These are phyloP conservation scores for Coronaproctus castanopsis DNA, from an alignment of 2,888 invertebrate species.

Conservation along the genomic window DNA sequence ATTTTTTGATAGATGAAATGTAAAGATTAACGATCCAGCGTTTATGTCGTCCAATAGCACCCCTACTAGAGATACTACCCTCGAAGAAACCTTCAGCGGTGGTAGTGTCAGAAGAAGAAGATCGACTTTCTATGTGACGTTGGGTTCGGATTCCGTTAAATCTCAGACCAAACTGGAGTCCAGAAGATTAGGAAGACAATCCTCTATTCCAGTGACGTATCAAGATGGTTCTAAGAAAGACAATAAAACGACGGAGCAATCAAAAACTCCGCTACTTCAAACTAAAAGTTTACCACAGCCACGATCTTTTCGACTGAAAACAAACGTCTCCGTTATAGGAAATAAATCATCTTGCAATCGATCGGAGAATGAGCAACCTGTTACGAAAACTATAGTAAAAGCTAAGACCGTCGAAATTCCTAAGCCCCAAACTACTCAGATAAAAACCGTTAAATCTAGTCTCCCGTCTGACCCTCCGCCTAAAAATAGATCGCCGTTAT, in stretches of 20 bases:
- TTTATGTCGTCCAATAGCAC: neutral
- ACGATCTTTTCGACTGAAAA: neutral
- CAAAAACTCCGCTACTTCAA: neutral
- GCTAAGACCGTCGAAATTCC: conserved; percentile 1
- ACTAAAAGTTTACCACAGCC: neutral
- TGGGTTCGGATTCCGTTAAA: conserved; percentile 34
- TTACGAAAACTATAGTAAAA: neutral
- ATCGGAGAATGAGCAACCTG: neutral
- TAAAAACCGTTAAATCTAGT: conserved; percentile 1
- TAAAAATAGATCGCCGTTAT: conserved; percentile 16
- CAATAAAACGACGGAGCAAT: neutral
- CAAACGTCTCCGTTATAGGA: no score
- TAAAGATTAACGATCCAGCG: neutral
- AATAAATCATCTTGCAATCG: neutral
- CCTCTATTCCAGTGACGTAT: conserved; percentile 31
- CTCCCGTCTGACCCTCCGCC: conserved; percentile 7
- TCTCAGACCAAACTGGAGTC: neutral
- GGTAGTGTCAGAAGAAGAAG: conserved; percentile 35
- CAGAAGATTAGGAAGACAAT: neutral
- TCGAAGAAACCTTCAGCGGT: conserved; percentile 24
- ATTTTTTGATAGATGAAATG: no score
- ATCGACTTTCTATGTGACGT: conserved; percentile 54
- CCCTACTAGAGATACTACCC: conserved; percentile 19
- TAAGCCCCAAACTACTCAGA: neutral
- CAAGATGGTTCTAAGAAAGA: conserved; percentile 15